phyloP scores from a whole-genome alignment of 2,888 invertebrate genomes.

The Macrostomum cliftonense region DNA sequence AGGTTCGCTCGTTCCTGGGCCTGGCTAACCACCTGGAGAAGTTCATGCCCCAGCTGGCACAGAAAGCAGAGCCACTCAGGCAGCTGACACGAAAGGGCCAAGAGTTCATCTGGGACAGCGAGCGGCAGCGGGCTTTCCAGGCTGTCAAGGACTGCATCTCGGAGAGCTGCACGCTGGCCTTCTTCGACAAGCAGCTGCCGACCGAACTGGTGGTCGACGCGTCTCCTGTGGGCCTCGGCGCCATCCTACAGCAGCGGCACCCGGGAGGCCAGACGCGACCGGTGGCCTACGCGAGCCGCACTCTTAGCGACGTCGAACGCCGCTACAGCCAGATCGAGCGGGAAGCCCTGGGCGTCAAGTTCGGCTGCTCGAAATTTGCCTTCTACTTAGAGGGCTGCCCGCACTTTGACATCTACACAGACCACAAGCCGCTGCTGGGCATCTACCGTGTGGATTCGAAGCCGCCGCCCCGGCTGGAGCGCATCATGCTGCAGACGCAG shows the following conservation, averaged over 20 bases:
- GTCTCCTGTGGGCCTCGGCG: slow-evolving; percentile 16
- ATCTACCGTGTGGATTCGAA: no score
- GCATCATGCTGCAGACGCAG: no score
- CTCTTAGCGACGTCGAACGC: slow-evolving; percentile 11
- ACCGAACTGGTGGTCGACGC: slow-evolving; percentile 15
- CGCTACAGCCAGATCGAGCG: slow-evolving; percentile 9
- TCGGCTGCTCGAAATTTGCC: no score
- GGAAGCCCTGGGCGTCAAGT: slow-evolving; percentile 12
- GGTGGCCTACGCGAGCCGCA: slow-evolving; percentile 14
- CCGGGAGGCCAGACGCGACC: slow-evolving; percentile 3
- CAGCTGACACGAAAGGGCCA: background rate
- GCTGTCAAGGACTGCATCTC: slow-evolving; percentile 8
- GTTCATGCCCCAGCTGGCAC: slow-evolving; percentile 12
- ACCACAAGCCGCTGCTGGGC: background rate
- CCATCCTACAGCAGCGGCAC: slow-evolving; percentile 15
- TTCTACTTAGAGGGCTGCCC: background rate
- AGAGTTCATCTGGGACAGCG: background rate
- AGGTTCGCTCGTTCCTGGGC: slow-evolving; percentile 14
- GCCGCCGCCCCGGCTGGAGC: no score
- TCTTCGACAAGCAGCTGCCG: slow-evolving; percentile 12
- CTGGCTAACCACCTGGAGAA: slow-evolving; percentile 10
- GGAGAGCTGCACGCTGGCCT: slow-evolving; percentile 12
- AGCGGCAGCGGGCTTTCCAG: slow-evolving; percentile 10
- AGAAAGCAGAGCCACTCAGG: slow-evolving; percentile 1
- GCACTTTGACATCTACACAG: background rate